phyloP scores from a whole-genome alignment of 2,888 invertebrate genomes.

The Nemapogon koenigi region DNA sequence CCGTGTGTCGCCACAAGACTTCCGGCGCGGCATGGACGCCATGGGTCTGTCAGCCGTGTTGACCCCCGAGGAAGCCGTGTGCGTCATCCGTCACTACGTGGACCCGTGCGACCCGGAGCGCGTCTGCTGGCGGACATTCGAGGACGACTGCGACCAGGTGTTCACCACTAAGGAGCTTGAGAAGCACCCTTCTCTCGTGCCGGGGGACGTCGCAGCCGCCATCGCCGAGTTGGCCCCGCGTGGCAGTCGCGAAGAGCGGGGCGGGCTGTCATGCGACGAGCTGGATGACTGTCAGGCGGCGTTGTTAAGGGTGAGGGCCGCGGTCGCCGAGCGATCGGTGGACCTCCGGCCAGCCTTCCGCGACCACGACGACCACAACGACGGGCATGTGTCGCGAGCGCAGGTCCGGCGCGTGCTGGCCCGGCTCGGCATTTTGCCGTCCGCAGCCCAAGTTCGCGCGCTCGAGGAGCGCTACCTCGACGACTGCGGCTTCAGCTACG shows the following conservation, averaged over 20 bases:
- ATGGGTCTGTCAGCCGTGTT: conserved; percentile 70
- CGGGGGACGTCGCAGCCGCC: conserved; percentile 31
- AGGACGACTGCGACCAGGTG: conserved; percentile 78
- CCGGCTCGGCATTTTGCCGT: conserved; percentile 70
- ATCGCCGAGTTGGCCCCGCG: conserved; percentile 60
- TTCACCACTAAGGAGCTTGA: conserved; percentile 72
- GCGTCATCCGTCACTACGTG: conserved; percentile 70
- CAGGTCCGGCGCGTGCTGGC: conserved; percentile 75
- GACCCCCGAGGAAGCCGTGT: conserved; percentile 67
- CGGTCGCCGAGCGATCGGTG: conserved; percentile 67
- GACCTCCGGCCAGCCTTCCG: conserved; percentile 72
- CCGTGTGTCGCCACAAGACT: conserved; percentile 72
- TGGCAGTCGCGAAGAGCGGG: conserved; percentile 31
- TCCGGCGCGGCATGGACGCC: conserved; percentile 71
- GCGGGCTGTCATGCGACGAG: conserved; percentile 21
- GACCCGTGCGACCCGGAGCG: conserved; percentile 74
- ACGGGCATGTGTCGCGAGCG: conserved; percentile 73
- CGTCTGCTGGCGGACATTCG: conserved; percentile 79
- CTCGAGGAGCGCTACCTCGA: conserved; percentile 75
- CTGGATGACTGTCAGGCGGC: conserved; percentile 68
- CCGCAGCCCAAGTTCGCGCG: conserved; percentile 70
- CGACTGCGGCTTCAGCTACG: conserved; percentile 78
- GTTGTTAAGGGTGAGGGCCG: conserved; percentile 67
- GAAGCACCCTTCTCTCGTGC: conserved; percentile 65
- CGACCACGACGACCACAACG: conserved; percentile 72